A percentile compares a stretch with the other conserved stretches of the same genome.
phyloP scores from a whole-genome alignment of 1,140 invertebrate species.

The Drosophila ambigua region DNA sequence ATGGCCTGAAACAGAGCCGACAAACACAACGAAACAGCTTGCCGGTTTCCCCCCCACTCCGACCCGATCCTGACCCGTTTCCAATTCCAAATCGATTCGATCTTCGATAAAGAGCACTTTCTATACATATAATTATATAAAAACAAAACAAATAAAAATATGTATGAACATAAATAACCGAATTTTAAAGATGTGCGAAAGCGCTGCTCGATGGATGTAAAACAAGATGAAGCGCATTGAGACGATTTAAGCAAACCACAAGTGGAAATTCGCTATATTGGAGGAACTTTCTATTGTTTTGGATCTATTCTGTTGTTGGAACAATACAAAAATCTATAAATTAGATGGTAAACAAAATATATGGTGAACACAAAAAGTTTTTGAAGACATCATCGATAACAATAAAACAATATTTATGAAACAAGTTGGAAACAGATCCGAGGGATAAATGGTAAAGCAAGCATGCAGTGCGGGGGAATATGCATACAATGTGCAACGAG shows the following conservation, averaged over 20 bases:
- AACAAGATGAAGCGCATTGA: slow-evolving; percentile 35
- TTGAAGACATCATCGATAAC: slow-evolving; percentile 48
- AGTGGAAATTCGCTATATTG: slow-evolving; percentile 35
- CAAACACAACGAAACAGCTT: slow-evolving; percentile 35
- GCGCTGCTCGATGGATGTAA: slow-evolving; percentile 10
- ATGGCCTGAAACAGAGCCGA: slow-evolving; percentile 15
- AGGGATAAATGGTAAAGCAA: slow-evolving; percentile 23
- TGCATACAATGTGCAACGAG: slow-evolving; percentile 35
- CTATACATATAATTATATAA: slow-evolving; percentile 38
- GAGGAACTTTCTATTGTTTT: slow-evolving; percentile 24
- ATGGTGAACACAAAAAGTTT: slow-evolving; percentile 14
- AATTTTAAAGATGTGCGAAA: slow-evolving; percentile 61
- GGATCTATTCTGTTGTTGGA: slow-evolving; percentile 41
- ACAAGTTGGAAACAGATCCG: slow-evolving; percentile 29
- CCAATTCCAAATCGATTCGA: slow-evolving; percentile 1
- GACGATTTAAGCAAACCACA: slow-evolving; percentile 18
- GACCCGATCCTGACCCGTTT: background rate
- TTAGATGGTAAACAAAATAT: slow-evolving; percentile 28
- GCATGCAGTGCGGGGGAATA: slow-evolving; percentile 49
- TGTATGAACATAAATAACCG: slow-evolving; percentile 58
- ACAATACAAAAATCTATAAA: slow-evolving; percentile 46
- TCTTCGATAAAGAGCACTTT: slow-evolving; percentile 44
- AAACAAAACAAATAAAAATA: slow-evolving; percentile 25
- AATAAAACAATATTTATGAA: slow-evolving; percentile 53
- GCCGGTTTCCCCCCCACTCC: slow-evolving; percentile 7